Evolutionary conservation across 2,888 invertebrate species (phyloP), one percentile per base, ranked within the genome.

Genomic region (Drosophila phalerata): DNA sequence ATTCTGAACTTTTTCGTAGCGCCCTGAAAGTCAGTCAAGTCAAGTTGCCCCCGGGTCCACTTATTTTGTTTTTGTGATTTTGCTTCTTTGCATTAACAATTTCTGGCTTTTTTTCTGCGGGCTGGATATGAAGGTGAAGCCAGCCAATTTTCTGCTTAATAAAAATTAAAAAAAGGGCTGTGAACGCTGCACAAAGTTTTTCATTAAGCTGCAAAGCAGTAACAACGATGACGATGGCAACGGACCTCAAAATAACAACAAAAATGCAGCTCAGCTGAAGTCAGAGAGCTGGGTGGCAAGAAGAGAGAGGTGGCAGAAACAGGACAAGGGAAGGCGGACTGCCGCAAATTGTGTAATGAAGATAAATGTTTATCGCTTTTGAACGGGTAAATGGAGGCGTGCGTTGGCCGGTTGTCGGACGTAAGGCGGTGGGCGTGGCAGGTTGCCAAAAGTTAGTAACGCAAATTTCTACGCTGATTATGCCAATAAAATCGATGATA

Each of bases 401-500:
- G 60, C 43, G 48, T 65, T 61, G 43, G 34, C 52, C 43, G 15
- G 60, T 48, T 43, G 58, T 48, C 15, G 22, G 81, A 71, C 75
- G 80, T 75, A 81, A 85, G n/a, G 25, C 42, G 19, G 2, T 10
- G 55, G 84, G 81, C 79, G 84, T 84, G 84, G 84, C 86, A 65
- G 70, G 37, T 63, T 86, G 84, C 84, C 84, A 85, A 77, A 85
- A 85, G 73, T 86, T 85, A 62, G 63, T 63, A 70, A 81, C 70
- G 73, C 78, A 82, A 85, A 86, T 86, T 86, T 81, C 79, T 32
- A 82, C 80, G 77, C 81, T 87, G 85, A 87, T 85, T 87, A 85
- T 81, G 85, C 83, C 88, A 85, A 85, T 85, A 87, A 85, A 87
- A 85, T 85, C 85, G 71, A 87, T 85, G 88, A 85, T 81, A 79